Evolutionary conservation across 2,888 invertebrate genomes (phyloP), one percentile per base, ranked within the genome.

Genomic region (Busseola fusca): DNA sequence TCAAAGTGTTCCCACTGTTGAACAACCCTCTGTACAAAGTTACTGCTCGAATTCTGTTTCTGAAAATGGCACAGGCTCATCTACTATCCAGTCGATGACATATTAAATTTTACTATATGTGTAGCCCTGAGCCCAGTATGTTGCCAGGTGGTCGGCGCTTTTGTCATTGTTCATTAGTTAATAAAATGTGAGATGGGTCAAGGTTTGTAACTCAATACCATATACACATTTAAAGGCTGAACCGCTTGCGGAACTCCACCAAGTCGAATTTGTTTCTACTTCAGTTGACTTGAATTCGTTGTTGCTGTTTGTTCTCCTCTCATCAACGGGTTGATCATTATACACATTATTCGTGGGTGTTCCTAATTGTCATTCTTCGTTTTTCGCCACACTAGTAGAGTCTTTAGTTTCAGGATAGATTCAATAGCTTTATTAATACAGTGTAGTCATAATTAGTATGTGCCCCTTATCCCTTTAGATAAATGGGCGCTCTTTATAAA

Each of bases 171-270:
- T 42, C 18, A 72, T 74, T 74, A 42, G 25, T 50, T 57, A 7
- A 65, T 14, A 74, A 65, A 40, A 57, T 18, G 18, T 74, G 48
- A 57, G 48, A 57, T 48, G 64, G 56, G 56, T 63, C 45, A 16
- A 40, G 16, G 25, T 34, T 42, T 50, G 75, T 74, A 63, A 73
- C 52, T 54, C 63, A 45, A 72, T 45, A 71, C 18, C 16, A 42
- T 70, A 57, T 37, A 37, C 56, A 57, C n/a, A 40, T 30, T 70
- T 45, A 25, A 42, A n/a, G 16, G 14, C 45, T 48, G n/a, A 45
- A 48, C 45, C 37, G 37, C 27, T 16, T 21, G 3, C 4, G 40
- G 25, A 72, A 30, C 50, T 52, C 27, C 18, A 58, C 21, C 16
- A 48, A 52, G 7, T 5, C 27, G 16, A 42, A 42, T 52, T 52